Conservation (phyloP, 2,888 invertebrate genomes). For the Melieria crassipennis region DNA sequence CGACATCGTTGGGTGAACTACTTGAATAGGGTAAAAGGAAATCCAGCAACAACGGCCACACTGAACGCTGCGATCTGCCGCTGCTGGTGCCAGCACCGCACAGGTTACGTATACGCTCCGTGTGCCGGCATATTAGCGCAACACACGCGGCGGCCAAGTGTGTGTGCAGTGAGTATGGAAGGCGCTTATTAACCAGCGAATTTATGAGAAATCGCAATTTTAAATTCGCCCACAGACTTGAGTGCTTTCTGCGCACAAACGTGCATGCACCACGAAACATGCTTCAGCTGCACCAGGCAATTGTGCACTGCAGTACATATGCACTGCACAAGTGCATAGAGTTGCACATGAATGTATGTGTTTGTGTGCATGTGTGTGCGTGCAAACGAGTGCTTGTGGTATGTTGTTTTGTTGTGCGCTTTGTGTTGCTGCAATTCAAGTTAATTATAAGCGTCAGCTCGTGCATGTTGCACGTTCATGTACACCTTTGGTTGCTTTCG, state of each 20-base stretch:
- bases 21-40: constrained; percentile 2
- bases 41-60: not conserved
- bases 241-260: not conserved
- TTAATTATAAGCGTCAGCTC: constrained; percentile 46
- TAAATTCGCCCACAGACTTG: not conserved
- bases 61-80: no score
- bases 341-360: not conserved
- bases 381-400: not conserved
- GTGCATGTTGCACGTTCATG: constrained; percentile 37
- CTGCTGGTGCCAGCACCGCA: no score
- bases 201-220: constrained; percentile 11
- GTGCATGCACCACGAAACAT: constrained; percentile 11
- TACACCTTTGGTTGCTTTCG: not conserved
- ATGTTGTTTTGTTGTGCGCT: not conserved
- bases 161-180: not conserved
- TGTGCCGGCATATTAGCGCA: no score
- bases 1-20: not conserved
- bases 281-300: not conserved
- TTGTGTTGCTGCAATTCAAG: constrained; percentile 39
- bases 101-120: no score
- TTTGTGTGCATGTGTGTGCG: not conserved
- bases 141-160: no score
- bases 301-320: not conserved
- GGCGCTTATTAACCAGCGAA: constrained; percentile 3
- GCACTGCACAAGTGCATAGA: not conserved